Conservation (phyloP, 2,797 vertebrate species). For the Australoheros facetus region DNA sequence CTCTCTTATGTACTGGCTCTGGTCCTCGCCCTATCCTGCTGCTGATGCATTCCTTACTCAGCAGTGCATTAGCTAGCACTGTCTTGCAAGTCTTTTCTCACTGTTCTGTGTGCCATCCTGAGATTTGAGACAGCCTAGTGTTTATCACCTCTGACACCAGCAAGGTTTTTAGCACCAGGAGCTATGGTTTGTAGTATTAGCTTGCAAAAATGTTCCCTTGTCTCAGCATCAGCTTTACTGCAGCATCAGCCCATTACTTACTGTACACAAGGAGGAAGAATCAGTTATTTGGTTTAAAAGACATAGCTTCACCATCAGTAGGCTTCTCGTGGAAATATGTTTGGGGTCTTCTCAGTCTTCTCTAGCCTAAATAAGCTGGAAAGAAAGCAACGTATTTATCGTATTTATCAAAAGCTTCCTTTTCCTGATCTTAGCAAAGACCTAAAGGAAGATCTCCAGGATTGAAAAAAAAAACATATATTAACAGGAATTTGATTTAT, state of each 20-base stretch:
- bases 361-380: background rate
- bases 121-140: background rate
- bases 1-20: slow-evolving; percentile 27
- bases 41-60: slow-evolving; percentile 28
- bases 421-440: background rate
- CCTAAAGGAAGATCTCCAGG: background rate
- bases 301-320: background rate
- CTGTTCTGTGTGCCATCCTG: slow-evolving; percentile 9
- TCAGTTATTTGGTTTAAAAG: slow-evolving; percentile 24
- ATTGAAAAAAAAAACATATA: background rate
- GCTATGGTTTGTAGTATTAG: slow-evolving; percentile 26
- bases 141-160: background rate
- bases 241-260: slow-evolving; percentile 8
- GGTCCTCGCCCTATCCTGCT: slow-evolving; percentile 31
- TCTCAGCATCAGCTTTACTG: background rate
- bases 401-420: background rate
- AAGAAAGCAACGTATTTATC: background rate
- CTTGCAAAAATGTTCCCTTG: slow-evolving; percentile 4
- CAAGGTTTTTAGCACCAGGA: too few species aligned
- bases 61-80: slow-evolving; percentile 16
- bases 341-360: background rate
- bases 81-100: slow-evolving; percentile 18
- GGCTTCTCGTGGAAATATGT: background rate
- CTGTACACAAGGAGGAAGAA: slow-evolving; percentile 9
- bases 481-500: background rate